Evolutionary conservation across 1,140 invertebrate species (phyloP).

Genomic region (Conopomorpha cramerella): DNA sequence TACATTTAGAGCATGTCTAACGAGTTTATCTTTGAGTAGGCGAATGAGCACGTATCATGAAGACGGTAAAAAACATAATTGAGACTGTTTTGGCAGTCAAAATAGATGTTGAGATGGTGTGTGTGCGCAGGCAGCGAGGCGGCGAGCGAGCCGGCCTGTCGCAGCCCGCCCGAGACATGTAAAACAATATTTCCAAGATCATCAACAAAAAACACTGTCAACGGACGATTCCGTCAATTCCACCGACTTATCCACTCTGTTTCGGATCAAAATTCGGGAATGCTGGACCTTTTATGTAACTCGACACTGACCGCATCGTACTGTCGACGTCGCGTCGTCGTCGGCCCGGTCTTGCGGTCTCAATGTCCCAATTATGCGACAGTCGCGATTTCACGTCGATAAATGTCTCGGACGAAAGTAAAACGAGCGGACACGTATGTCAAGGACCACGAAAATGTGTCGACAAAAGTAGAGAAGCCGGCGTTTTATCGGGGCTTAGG

Average conservation of each 20-base stretch:
- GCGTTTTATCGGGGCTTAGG: slow-evolving; percentile 30
- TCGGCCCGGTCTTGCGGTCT: slow-evolving; percentile 18
- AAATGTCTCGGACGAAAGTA: background rate
- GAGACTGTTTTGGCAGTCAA: no score
- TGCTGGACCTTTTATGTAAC: slow-evolving; percentile 46
- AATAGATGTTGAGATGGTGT: no score
- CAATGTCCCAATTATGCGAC: slow-evolving; percentile 9
- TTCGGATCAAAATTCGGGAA: slow-evolving; percentile 47
- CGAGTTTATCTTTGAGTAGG: no score
- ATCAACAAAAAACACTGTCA: no score
- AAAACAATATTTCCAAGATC: slow-evolving; percentile 29
- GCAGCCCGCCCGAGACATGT: slow-evolving; percentile 23
- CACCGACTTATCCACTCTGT: slow-evolving; percentile 43
- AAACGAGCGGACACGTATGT: background rate
- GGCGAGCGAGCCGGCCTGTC: no score
- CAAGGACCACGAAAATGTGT: slow-evolving; percentile 2
- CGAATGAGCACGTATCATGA: no score
- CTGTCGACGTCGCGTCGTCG: no score
- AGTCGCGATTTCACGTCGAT: background rate
- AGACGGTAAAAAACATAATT: no score
- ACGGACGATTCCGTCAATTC: slow-evolving; percentile 42
- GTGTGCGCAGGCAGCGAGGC: no score
- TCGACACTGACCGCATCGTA: slow-evolving; percentile 26
- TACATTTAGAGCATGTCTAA: no score
- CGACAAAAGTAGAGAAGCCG: slow-evolving; percentile 14